A percentile compares a stretch with the other conserved stretches of the same genome.
Evolutionary conservation across 2,113 vertebrate species (phyloP).

Genomic region (Mastomys natalensis): DNA sequence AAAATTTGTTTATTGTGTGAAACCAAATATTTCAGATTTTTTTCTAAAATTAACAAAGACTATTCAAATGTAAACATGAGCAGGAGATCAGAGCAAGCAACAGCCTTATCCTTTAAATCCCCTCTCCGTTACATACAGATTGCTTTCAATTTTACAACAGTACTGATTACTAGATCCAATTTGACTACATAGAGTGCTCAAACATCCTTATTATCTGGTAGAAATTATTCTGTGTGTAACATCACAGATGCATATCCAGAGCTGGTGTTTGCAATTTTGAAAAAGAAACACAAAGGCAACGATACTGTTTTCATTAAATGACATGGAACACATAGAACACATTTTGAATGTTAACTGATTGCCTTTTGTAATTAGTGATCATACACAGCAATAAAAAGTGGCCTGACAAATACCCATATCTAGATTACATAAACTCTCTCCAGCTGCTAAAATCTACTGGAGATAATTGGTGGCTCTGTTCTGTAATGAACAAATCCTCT

Average conservation of each 20-base stretch:
- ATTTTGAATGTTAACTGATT: slow-evolving; percentile 56
- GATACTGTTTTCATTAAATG: slow-evolving; percentile 54
- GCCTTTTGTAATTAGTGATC: slow-evolving; percentile 58
- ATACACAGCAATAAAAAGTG: slow-evolving; percentile 1
- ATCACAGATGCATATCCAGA: slow-evolving; percentile 8
- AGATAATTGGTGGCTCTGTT: slow-evolving; percentile 38
- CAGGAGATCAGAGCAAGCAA: background rate
- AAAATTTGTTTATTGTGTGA: background rate
- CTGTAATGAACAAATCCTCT: slow-evolving; percentile 48
- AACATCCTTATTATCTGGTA: slow-evolving; percentile 52
- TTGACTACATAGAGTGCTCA: slow-evolving; percentile 34
- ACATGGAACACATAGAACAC: slow-evolving; percentile 11
- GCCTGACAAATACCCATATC: slow-evolving; percentile 22
- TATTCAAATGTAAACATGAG: slow-evolving; percentile 16
- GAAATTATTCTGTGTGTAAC: slow-evolving; percentile 30
- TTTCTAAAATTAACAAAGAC: slow-evolving; percentile 35
- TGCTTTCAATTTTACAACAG: slow-evolving; percentile 23
- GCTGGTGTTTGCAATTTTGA: slow-evolving; percentile 36
- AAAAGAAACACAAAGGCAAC: slow-evolving; percentile 47
- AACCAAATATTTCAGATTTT: background rate
- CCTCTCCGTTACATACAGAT: background rate
- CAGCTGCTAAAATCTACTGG: slow-evolving; percentile 26
- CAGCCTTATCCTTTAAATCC: background rate
- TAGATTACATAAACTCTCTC: slow-evolving; percentile 23
- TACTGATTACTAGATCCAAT: slow-evolving; percentile 58